Percentiles rank a stretch among this genome's conserved stretches.
These are phyloP conservation scores for Agrochola lota DNA, from an alignment of 2,888 invertebrate species.

Conservation along the genomic window DNA sequence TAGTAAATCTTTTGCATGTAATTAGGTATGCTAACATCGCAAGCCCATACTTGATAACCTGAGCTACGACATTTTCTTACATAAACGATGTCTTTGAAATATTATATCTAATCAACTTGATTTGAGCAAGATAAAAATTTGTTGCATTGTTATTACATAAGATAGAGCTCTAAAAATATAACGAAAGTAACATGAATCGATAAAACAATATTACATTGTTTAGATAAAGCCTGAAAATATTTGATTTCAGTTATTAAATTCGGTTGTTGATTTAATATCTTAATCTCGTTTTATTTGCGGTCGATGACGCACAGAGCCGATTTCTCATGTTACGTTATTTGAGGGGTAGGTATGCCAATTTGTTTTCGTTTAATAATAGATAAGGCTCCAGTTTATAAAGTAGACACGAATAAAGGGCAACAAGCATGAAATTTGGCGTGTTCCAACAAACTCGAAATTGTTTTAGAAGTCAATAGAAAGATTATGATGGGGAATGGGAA, in stretches of 20 bases:
- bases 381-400: slow-evolving; percentile 15
- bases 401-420: slow-evolving; percentile 29
- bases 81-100: slow-evolving; percentile 37
- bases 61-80: slow-evolving; percentile 17
- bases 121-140: slow-evolving; percentile 31
- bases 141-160: slow-evolving; percentile 41
- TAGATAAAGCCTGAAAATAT: slow-evolving; percentile 14
- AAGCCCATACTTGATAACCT: background rate
- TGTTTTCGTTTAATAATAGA: slow-evolving; percentile 29
- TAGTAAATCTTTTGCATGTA: background rate
- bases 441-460: slow-evolving; percentile 29
- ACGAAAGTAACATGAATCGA: slow-evolving; percentile 26
- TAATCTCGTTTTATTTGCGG: slow-evolving; percentile 12
- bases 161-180: slow-evolving; percentile 18
- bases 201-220: slow-evolving; percentile 19
- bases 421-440: slow-evolving; percentile 48
- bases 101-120: slow-evolving; percentile 34
- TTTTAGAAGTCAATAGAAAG: slow-evolving; percentile 42
- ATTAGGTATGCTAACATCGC: background rate
- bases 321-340: slow-evolving; percentile 29
- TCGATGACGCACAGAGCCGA: background rate
- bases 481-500: slow-evolving; percentile 14
- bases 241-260: slow-evolving; percentile 43
- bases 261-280: slow-evolving; percentile 26
- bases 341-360: slow-evolving; percentile 1